Conservation (phyloP, 2,797 vertebrate genomes). For the Neostethus bicornis region DNA sequence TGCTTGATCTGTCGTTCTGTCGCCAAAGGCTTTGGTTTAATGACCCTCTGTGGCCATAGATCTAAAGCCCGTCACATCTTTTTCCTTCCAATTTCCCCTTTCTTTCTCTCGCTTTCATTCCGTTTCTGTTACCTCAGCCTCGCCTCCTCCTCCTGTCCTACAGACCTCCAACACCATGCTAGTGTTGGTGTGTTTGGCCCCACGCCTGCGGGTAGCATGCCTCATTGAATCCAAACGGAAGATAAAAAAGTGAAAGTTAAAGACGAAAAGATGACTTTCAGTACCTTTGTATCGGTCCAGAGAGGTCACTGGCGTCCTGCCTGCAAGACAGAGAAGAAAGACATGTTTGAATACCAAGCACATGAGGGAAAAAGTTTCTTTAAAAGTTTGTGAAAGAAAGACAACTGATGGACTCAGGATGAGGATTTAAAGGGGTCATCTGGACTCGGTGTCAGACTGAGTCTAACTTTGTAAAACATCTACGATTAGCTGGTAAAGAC, state of each 20-base stretch:
- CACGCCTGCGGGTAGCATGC: slow-evolving; percentile 26
- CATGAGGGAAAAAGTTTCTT: background rate
- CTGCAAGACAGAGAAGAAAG: slow-evolving; percentile 65
- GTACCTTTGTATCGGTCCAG: slow-evolving; percentile 84
- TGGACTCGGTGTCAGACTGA: too few relatives aligned
- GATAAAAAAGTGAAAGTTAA: background rate
- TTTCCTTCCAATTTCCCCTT: slow-evolving; percentile 52
- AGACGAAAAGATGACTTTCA: slow-evolving; percentile 17
- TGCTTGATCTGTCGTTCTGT: slow-evolving; percentile 63
- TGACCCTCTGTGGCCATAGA: slow-evolving; percentile 70
- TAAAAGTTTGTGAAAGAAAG: too few relatives aligned
- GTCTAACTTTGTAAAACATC: background rate
- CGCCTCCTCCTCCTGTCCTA: slow-evolving; percentile 24
- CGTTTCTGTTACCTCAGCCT: slow-evolving; percentile 16
- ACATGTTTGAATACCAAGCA: background rate
- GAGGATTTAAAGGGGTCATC: too few relatives aligned
- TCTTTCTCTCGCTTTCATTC: slow-evolving; percentile 17
- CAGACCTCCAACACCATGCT: slow-evolving; percentile 1
- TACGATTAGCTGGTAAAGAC: too few relatives aligned
- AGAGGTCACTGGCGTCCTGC: slow-evolving; percentile 84
- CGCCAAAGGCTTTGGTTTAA: slow-evolving; percentile 76
- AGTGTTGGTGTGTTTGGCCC: slow-evolving; percentile 21
- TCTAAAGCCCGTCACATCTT: slow-evolving; percentile 64
- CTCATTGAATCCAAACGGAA: slow-evolving; percentile 7
- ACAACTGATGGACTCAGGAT: background rate